Evolutionary conservation across 2,888 invertebrate genomes (phyloP).

Genomic region (Cryptus viduatorius): DNA sequence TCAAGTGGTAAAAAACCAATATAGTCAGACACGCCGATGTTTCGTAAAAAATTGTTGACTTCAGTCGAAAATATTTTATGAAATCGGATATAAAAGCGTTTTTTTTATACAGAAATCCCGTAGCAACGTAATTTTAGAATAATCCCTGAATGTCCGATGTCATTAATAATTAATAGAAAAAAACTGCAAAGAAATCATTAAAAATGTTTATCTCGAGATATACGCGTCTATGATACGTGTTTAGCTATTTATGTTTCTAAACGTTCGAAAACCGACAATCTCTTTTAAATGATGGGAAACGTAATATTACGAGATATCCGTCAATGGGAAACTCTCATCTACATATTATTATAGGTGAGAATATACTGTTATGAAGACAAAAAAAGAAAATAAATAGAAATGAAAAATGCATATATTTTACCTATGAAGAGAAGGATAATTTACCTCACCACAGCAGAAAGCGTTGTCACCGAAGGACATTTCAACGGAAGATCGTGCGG

Average conservation of each 20-base stretch:
- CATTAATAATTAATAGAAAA: no score
- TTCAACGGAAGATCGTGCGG: slow-evolving; percentile 27
- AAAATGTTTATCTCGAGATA: no score
- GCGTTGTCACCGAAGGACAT: slow-evolving; percentile 20
- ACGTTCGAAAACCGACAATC: no score
- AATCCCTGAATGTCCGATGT: no score
- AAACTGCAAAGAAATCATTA: no score
- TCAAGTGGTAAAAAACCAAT: slow-evolving; percentile 29
- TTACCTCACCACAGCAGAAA: slow-evolving; percentile 9
- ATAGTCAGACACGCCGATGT: slow-evolving; percentile 15
- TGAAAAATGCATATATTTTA: neutral
- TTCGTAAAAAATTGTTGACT: neutral
- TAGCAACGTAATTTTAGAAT: no score
- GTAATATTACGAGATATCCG: no score
- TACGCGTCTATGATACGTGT: no score
- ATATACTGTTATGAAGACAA: neutral
- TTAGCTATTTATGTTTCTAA: no score
- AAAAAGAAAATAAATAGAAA: neutral
- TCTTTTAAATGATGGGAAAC: no score
- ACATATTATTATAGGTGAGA: no score
- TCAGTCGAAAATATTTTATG: neutral
- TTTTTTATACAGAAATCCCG: neutral
- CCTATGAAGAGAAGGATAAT: neutral
- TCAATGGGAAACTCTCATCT: no score
- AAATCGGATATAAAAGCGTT: neutral